A percentile compares a stretch with the other conserved stretches of the same genome.
Evolutionary conservation across 23 tunicate species (phyloP).

Genomic region (Halocynthia roretzi): DNA sequence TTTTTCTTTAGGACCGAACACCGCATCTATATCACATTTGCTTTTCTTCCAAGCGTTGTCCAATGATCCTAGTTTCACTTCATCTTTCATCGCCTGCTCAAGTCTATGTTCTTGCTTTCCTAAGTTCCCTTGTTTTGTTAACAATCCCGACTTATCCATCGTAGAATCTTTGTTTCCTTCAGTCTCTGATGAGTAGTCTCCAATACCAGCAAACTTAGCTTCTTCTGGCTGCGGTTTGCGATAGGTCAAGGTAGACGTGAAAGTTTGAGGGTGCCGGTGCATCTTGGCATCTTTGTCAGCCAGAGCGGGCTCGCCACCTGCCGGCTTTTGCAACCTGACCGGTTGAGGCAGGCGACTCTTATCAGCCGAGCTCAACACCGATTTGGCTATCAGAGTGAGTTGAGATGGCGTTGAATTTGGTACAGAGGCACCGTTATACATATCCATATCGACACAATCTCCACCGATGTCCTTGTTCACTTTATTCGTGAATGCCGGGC

Average conservation of each 20-base stretch:
- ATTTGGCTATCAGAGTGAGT: too few relatives aligned
- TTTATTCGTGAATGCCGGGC: too few relatives aligned
- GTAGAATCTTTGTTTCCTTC: neutral
- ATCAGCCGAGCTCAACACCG: neutral
- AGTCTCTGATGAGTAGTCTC: neutral
- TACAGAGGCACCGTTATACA: too few relatives aligned
- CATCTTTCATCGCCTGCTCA: neutral
- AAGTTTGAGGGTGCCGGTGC: conserved; percentile 7
- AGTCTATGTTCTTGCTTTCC: neutral
- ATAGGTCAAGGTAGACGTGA: conserved; percentile 1
- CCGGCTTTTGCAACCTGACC: neutral
- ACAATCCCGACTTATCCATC: neutral
- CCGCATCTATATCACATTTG: neutral
- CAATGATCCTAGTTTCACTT: neutral
- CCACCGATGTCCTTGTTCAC: too few relatives aligned
- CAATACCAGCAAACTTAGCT: neutral
- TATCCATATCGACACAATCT: too few relatives aligned
- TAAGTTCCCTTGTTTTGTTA: too few relatives aligned
- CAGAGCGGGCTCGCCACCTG: neutral
- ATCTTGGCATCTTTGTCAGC: conserved; percentile 4
- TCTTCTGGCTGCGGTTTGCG: neutral
- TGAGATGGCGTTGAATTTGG: too few relatives aligned
- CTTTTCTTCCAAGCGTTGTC: neutral
- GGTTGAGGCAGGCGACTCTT: conserved; percentile 27
- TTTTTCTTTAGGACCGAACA: conserved; percentile 5